Evolutionary conservation across 2,888 invertebrate species (phyloP).

Genomic region (Gortyna flavago): DNA sequence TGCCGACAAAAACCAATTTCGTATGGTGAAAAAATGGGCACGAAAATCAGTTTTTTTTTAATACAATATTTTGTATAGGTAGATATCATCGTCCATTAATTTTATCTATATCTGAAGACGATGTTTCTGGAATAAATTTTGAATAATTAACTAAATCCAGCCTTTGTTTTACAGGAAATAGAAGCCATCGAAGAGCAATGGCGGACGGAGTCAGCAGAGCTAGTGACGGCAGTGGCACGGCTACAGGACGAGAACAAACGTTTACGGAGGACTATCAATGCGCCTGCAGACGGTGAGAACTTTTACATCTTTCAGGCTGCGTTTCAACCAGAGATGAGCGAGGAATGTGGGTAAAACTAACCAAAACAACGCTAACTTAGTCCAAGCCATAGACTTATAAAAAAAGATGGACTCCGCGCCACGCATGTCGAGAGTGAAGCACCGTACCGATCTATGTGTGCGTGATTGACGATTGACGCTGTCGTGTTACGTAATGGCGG

Average conservation of each 20-base stretch:
- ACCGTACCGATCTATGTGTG: too few species aligned
- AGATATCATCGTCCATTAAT: too few species aligned
- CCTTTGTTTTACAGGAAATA: constrained; percentile 92
- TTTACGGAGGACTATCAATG: constrained; percentile 89
- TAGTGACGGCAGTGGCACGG: constrained; percentile 95
- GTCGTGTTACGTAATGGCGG: too few species aligned
- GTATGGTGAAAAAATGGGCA: too few species aligned
- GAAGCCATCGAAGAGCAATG: constrained; percentile 99
- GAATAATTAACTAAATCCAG: not conserved
- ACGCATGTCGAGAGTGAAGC: too few species aligned
- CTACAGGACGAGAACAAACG: constrained; percentile 98
- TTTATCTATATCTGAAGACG: not conserved
- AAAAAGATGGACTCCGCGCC: too few species aligned
- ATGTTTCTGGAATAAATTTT: not conserved
- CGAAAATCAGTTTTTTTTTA: too few species aligned
- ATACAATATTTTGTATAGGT: not conserved
- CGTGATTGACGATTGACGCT: too few species aligned
- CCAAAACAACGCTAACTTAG: too few species aligned
- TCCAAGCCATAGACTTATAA: too few species aligned
- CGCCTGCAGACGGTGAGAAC: constrained; percentile 84
- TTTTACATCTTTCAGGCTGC: not conserved
- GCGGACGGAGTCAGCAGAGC: constrained; percentile 97
- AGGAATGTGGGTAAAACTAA: too few species aligned
- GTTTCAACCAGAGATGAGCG: too few species aligned
- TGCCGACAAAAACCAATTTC: not conserved